These are phyloP conservation scores for Tetheella fluctuosa DNA, from an alignment of 2,888 invertebrate genomes.

Conservation along the genomic window DNA sequence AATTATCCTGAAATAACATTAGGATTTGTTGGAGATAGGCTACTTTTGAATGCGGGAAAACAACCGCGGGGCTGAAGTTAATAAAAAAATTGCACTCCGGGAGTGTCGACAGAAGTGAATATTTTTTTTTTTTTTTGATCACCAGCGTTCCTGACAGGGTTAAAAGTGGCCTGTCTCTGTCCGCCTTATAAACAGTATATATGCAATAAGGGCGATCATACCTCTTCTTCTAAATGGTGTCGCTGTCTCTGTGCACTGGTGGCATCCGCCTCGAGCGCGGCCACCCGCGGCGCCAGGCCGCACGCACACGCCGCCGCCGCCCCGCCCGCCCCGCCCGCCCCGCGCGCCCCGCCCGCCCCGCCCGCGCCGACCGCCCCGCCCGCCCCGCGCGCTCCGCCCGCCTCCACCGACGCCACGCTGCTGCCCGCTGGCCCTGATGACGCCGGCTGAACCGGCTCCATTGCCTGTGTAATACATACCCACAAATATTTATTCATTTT, in stretches of 20 bases:
- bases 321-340: conserved; percentile 10
- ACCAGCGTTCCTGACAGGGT: no score
- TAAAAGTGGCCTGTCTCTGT: no score
- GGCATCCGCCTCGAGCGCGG: conserved; percentile 80
- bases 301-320: conserved; percentile 51
- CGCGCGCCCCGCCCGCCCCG: neutral
- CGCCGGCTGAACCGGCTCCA: neutral
- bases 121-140: no score
- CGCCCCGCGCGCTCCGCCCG: no score
- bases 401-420: neutral
- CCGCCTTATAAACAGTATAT: no score
- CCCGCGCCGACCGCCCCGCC: neutral
- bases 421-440: neutral
- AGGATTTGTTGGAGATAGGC: no score
- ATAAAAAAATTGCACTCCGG: no score
- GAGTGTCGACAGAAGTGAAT: no score
- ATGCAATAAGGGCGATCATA: no score
- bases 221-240: conserved; percentile 73
- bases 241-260: conserved; percentile 52
- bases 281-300: conserved; percentile 74
- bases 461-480: neutral
- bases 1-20: no score
- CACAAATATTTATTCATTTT: no score
- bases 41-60: neutral
- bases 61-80: no score